A percentile compares a stretch with the other conserved stretches of the same genome.
Evolutionary conservation across 2,113 vertebrate species (phyloP).

Genomic region (Elgaria multicarinata): DNA sequence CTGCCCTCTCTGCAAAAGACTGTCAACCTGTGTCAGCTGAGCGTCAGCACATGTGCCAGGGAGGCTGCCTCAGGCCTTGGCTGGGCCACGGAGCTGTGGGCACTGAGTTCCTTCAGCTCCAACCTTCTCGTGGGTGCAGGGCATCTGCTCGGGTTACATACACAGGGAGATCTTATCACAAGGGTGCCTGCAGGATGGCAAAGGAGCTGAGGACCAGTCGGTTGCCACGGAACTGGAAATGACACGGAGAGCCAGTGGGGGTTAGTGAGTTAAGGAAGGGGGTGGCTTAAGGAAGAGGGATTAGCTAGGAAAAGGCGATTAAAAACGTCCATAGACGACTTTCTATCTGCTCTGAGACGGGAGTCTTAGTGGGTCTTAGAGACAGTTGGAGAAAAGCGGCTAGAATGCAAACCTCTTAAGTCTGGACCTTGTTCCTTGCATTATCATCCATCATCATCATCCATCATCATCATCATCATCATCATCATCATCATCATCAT

Average conservation of each 20-base stretch:
- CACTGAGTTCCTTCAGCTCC: neutral
- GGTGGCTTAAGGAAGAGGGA: neutral
- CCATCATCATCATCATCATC: no score
- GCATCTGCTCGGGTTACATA: neutral
- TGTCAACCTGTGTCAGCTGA: neutral
- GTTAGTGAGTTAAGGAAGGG: neutral
- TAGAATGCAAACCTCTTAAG: neutral
- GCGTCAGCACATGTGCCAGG: neutral
- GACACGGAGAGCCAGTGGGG: neutral
- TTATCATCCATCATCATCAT: no score
- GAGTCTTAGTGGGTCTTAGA: neutral
- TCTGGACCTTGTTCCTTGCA: no score
- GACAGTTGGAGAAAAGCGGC: neutral
- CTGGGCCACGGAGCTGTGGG: neutral
- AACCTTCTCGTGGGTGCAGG: neutral
- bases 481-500: no score
- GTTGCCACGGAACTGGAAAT: neutral
- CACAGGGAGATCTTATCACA: conserved; percentile 4
- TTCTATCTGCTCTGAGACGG: neutral
- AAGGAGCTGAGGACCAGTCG: neutral
- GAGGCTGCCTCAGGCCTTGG: neutral
- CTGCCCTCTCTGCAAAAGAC: neutral
- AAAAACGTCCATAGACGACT: neutral
- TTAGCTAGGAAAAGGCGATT: neutral
- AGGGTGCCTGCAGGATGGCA: neutral